These are phyloP conservation scores for Campylomormyrus tamandua DNA, from an alignment of 2,113 vertebrate genomes.

Conservation along the genomic window DNA sequence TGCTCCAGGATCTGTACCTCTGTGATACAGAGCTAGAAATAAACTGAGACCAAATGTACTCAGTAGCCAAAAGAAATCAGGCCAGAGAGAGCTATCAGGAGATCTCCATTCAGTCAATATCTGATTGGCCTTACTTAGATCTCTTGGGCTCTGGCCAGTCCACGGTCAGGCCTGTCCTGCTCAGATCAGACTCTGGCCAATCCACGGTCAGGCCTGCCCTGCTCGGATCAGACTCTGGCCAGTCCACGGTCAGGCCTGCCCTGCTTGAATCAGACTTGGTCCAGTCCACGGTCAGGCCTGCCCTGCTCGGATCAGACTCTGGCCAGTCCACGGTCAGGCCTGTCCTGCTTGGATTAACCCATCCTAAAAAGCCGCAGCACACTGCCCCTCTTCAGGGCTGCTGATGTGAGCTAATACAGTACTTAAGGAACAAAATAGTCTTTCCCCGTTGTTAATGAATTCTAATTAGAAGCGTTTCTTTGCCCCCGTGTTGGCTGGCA, in stretches of 20 bases:
- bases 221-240: background rate
- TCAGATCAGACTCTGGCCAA: background rate
- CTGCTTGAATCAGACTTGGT: background rate
- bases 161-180: background rate
- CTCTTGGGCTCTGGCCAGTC: background rate
- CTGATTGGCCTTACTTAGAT: background rate
- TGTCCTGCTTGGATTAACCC: background rate
- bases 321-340: background rate
- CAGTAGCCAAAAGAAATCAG: background rate
- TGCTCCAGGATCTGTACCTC: background rate
- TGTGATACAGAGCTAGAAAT: background rate
- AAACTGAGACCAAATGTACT: background rate
- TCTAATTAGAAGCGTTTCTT: slow-evolving; percentile 23
- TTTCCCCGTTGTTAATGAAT: slow-evolving; percentile 26
- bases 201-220: background rate
- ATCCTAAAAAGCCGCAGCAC: background rate
- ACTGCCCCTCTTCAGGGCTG: background rate
- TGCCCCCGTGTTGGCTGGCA: slow-evolving; percentile 5
- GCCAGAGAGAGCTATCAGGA: background rate
- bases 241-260: background rate
- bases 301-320: background rate
- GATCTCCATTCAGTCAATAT: background rate
- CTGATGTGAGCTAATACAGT: slow-evolving; percentile 26
- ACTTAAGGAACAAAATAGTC: slow-evolving; percentile 20
- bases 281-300: background rate